phyloP scores from a whole-genome alignment of 2,888 invertebrate species.

The Drosophila paranaensis region DNA sequence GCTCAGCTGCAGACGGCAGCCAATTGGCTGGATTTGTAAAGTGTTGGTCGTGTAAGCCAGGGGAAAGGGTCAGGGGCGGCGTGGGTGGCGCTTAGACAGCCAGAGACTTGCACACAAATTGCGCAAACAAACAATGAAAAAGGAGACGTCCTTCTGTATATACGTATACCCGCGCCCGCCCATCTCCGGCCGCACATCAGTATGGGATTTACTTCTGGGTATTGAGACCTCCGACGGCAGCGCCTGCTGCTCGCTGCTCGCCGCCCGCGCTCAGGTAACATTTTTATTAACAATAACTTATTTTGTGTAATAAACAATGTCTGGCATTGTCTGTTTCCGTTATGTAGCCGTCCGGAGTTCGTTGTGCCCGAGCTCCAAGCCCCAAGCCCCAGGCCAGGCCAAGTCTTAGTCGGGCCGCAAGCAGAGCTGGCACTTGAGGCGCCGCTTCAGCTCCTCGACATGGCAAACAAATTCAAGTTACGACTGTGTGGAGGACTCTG shows the following conservation, averaged over 20 bases:
- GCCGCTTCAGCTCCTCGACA: slow-evolving; percentile 57
- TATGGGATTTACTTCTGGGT: slow-evolving; percentile 26
- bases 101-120: slow-evolving; percentile 48
- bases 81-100: slow-evolving; percentile 45
- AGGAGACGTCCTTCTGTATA: not conserved
- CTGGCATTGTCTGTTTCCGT: slow-evolving; percentile 48
- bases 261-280: slow-evolving; percentile 39
- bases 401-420: not conserved
- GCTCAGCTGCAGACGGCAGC: slow-evolving; percentile 58
- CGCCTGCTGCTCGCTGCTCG: not conserved
- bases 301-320: slow-evolving; percentile 62
- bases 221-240: slow-evolving; percentile 15
- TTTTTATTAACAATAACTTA: slow-evolving; percentile 71
- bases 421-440: slow-evolving; percentile 53
- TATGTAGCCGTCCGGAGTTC: slow-evolving; percentile 11
- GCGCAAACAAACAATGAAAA: slow-evolving; percentile 43
- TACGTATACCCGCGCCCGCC: not conserved
- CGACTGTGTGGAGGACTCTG: slow-evolving; percentile 58
- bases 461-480: slow-evolving; percentile 59
- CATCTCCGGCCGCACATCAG: slow-evolving; percentile 17
- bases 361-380: slow-evolving; percentile 6
- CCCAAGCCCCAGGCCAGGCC: not conserved
- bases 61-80: not conserved
- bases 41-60: slow-evolving; percentile 14
- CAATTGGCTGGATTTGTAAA: slow-evolving; percentile 53